These are phyloP conservation scores for Anas georgica DNA, from an alignment of 2,797 vertebrate genomes.

Conservation along the genomic window DNA sequence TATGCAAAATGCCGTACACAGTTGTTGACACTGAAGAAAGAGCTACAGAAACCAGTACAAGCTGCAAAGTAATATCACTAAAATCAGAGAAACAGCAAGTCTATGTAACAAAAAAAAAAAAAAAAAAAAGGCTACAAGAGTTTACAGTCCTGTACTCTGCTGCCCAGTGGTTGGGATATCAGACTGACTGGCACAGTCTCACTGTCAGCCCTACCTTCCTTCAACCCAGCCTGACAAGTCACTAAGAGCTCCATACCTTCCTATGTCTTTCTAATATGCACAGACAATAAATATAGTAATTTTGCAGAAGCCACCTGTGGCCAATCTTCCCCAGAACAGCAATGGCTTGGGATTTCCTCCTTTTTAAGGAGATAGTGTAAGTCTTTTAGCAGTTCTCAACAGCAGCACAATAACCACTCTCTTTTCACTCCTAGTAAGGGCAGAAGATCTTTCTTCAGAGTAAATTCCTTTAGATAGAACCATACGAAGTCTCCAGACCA, in stretches of 20 bases:
- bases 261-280: rapidly evolving
- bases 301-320: background rate
- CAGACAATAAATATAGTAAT: background rate
- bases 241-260: background rate
- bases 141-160: background rate
- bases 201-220: background rate
- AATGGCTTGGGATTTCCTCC: background rate
- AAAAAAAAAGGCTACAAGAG: background rate
- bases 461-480: background rate
- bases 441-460: background rate
- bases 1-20: background rate
- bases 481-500: background rate
- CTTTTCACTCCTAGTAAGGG: background rate
- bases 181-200: background rate
- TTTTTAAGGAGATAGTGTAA: background rate
- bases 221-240: background rate
- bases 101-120: background rate
- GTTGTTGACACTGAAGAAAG: rapidly evolving
- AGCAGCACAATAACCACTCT: background rate
- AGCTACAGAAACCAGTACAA: background rate
- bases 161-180: background rate
- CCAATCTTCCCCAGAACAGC: background rate
- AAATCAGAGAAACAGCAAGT: background rate
- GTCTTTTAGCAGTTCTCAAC: background rate
- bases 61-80: background rate